A percentile compares a stretch with the other conserved stretches of the same genome.
phyloP scores from a whole-genome alignment of 2,797 vertebrate species.

The Microctenopoma lineatum region DNA sequence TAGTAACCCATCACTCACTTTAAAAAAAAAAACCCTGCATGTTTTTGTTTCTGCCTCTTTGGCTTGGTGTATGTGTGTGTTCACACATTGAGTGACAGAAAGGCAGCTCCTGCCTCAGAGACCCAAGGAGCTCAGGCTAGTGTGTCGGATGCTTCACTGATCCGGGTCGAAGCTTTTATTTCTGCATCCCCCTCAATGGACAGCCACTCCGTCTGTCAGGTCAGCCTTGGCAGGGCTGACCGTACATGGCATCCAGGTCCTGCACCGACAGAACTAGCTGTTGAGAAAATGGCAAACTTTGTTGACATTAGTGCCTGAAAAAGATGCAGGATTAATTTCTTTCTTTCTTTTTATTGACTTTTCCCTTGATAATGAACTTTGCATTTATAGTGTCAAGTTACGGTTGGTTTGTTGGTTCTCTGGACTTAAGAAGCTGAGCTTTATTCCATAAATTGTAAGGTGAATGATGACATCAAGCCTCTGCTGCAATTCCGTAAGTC shows the following conservation, averaged over 20 bases:
- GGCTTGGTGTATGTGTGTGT: slow-evolving; percentile 26
- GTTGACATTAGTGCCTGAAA: slow-evolving; percentile 1
- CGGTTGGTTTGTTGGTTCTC: slow-evolving; percentile 15
- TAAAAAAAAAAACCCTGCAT: background rate
- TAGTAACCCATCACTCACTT: background rate
- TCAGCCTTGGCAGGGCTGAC: slow-evolving; percentile 52
- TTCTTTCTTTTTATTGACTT: background rate
- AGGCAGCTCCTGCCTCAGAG: slow-evolving; percentile 63
- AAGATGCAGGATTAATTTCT: background rate
- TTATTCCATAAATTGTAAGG: slow-evolving; percentile 45
- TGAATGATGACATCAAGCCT: slow-evolving; percentile 61
- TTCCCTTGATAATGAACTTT: slow-evolving; percentile 4
- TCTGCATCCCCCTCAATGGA: slow-evolving; percentile 61
- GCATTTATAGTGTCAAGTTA: background rate
- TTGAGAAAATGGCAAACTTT: background rate
- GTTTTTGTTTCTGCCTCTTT: slow-evolving; percentile 35
- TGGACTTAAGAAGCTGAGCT: slow-evolving; percentile 26
- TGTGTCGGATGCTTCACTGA: slow-evolving; percentile 81
- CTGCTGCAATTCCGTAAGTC: slow-evolving; percentile 35
- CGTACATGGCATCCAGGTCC: slow-evolving; percentile 48
- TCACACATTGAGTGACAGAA: slow-evolving; percentile 67
- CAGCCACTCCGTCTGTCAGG: slow-evolving; percentile 65
- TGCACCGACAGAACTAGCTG: slow-evolving; percentile 37
- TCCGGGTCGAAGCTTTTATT: slow-evolving; percentile 76
- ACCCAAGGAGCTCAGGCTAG: slow-evolving; percentile 60